Conservation (phyloP, 2,888 invertebrate species). For the Fragum fragum region DNA sequence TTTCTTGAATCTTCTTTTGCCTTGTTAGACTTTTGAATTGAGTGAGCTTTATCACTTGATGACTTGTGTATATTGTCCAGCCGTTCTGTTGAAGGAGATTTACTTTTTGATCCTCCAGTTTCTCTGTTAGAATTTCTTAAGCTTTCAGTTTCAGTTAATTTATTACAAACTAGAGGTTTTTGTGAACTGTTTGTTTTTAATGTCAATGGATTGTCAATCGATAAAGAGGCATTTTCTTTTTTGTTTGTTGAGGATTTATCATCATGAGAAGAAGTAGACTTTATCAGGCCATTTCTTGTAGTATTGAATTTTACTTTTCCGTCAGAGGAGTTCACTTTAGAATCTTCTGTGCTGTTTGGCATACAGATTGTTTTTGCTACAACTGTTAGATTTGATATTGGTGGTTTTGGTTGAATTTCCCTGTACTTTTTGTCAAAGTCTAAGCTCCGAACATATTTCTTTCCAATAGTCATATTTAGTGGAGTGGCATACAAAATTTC, state of each 20-base stretch:
- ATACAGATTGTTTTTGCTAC: not conserved
- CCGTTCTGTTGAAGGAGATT: too few species aligned
- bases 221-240: too few species aligned
- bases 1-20: not conserved
- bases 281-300: not conserved
- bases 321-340: not conserved
- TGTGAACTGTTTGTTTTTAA: not conserved
- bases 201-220: too few species aligned
- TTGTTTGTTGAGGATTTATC: not conserved
- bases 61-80: too few species aligned
- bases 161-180: too few species aligned
- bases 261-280: not conserved
- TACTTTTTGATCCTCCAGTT: too few species aligned
- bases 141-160: too few species aligned
- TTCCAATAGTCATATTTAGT: not conserved
- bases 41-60: too few species aligned
- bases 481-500: constrained; percentile 5
- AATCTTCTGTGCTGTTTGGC: not conserved
- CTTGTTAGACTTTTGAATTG: not conserved
- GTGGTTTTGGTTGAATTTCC: constrained; percentile 43
- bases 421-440: constrained; percentile 53
- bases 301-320: not conserved
- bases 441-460: constrained; percentile 46
- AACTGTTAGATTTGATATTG: not conserved
- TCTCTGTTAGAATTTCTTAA: too few species aligned